Evolutionary conservation across 2,888 invertebrate genomes (phyloP).

Genomic region (Lithophane socia): DNA sequence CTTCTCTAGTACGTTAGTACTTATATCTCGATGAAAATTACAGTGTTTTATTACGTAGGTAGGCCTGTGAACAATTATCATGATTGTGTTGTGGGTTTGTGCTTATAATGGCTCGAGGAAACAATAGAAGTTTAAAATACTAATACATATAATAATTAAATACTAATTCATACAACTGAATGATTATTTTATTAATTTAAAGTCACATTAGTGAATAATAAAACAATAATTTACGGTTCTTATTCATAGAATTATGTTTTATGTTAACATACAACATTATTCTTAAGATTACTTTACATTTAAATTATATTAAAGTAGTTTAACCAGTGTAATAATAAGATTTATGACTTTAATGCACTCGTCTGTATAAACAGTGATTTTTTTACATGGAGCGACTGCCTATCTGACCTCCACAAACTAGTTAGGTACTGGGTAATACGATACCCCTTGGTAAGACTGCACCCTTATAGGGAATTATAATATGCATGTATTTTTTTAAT

Average conservation of each 20-base stretch:
- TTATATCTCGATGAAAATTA: too few species aligned
- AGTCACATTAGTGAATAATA: background rate
- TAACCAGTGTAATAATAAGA: background rate
- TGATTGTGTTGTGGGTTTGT: background rate
- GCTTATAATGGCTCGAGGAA: background rate
- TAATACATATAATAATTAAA: background rate
- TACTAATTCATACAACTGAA: conserved; percentile 8
- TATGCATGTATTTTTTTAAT: too few species aligned
- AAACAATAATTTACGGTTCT: background rate
- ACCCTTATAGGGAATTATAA: too few species aligned
- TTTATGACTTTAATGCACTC: background rate
- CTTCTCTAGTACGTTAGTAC: too few species aligned
- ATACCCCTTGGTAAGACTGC: too few species aligned
- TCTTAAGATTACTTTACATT: background rate
- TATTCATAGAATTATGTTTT: background rate
- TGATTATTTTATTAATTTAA: background rate
- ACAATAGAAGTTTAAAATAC: background rate
- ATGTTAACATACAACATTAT: background rate
- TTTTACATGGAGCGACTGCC: too few species aligned
- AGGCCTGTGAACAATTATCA: background rate
- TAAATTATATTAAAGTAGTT: background rate
- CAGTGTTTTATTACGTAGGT: background rate
- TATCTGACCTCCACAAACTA: too few species aligned
- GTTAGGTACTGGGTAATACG: too few species aligned
- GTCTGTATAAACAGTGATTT: too few species aligned